A percentile compares a stretch with the other conserved stretches of the same genome.
Conservation (phyloP, 2,113 vertebrate species). For the Prionailurus bengalensis region DNA sequence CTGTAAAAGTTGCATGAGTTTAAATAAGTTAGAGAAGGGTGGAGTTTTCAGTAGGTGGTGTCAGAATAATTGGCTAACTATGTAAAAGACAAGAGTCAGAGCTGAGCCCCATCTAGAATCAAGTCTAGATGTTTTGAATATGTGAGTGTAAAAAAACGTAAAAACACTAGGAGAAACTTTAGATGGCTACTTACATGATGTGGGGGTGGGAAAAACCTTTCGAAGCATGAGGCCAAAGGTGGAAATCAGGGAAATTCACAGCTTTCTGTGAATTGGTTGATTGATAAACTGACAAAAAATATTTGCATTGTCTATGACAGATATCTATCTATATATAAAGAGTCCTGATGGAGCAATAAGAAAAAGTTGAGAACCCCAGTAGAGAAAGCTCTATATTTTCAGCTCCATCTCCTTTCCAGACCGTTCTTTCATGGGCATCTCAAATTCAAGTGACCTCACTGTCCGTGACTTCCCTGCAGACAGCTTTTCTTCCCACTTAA, state of each 20-base stretch:
- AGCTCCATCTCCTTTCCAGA: not conserved
- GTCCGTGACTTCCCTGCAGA: not conserved
- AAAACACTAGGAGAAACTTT: slow-evolving; percentile 39
- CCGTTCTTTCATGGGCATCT: not conserved
- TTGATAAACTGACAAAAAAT: not conserved
- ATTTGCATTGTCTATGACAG: not conserved
- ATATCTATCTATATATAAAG: not conserved
- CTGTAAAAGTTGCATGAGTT: slow-evolving; percentile 43
- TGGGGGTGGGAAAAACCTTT: not conserved
- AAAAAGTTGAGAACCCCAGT: not conserved
- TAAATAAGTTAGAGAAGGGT: slow-evolving; percentile 31
- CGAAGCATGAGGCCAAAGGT: not conserved
- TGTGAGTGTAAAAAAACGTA: slow-evolving; percentile 6
- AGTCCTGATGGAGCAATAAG: not conserved
- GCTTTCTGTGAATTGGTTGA: not conserved
- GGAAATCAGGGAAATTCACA: not conserved
- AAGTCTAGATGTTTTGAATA: slow-evolving; percentile 57
- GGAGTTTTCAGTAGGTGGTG: not conserved
- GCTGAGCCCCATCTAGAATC: not conserved
- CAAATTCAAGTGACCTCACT: not conserved
- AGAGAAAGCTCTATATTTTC: not conserved
- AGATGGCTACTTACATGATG: slow-evolving; percentile 22
- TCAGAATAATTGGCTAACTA: not conserved
- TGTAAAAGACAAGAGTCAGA: not conserved
- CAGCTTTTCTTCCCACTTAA: not conserved